Percentiles rank a stretch among this genome's conserved stretches.
phyloP scores from a whole-genome alignment of 2,113 vertebrate species.

The Mus pahari region DNA sequence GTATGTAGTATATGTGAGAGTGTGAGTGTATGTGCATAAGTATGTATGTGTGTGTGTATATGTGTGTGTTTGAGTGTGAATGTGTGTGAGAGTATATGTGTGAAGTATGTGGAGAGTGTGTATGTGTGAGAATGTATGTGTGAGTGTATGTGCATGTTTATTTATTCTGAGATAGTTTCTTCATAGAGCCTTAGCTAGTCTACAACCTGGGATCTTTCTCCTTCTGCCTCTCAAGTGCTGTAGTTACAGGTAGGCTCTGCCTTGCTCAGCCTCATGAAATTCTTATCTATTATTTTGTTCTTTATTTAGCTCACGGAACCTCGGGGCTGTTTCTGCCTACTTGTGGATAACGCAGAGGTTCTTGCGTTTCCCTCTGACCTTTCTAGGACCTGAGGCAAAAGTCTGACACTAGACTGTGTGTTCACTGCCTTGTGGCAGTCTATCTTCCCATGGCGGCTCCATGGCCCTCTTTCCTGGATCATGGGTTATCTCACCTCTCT shows the following conservation, averaged over 20 bases:
- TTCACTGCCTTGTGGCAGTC: background rate
- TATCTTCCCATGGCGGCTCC: background rate
- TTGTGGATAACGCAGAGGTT: background rate
- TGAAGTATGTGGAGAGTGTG: background rate
- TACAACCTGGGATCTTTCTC: background rate
- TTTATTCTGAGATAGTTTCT: background rate
- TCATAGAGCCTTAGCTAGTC: background rate
- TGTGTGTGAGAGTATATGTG: background rate
- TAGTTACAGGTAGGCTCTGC: background rate
- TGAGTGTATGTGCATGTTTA: background rate
- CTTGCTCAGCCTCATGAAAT: background rate
- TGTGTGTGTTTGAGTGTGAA: background rate
- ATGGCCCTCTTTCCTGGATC: accelerated
- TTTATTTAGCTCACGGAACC: background rate
- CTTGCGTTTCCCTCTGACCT: background rate
- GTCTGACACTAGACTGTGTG: background rate
- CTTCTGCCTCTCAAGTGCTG: too few species aligned
- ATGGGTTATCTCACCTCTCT: too few species aligned
- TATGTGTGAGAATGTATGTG: background rate
- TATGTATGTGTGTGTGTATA: background rate
- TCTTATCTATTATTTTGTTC: background rate
- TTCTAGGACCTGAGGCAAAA: background rate
- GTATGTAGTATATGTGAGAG: too few species aligned
- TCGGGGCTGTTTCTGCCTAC: background rate
- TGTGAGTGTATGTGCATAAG: background rate